Base-by-base conservation (phyloP, 2,113 vertebrate species). In the Passer domesticus region DNA sequence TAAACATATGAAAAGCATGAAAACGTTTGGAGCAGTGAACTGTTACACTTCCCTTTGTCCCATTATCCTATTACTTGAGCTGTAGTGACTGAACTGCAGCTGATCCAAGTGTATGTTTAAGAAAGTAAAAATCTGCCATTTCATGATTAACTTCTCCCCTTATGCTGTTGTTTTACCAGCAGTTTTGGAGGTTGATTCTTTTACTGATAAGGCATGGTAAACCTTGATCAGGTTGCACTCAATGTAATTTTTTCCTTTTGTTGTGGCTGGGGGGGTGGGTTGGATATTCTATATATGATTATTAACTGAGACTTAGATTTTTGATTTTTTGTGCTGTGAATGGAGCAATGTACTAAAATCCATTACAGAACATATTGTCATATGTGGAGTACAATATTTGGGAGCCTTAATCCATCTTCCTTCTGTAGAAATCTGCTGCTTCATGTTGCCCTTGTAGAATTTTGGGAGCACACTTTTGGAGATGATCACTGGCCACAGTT, bases 201-300 rank as follows among this genome's bases (percentile, higher is more conserved):
- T 15, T 19, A 10, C 30, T 55, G 7, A 16, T 83, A 37, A 52
- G 11, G 41, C 7, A 30, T 28, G 33, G 28, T 39, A 47, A 60
- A 83, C 12, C 27, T 64, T 39, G 19, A 33, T 49, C 5, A 3
- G 6, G 39, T 53, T 49, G 19, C 10, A 6, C 4, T 11, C 68
- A 11, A n/a, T 43, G 7, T 37, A 11, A 2, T 14, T 46, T 63
- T 67, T 62, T 44, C 19, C 4, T 4, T 33, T 63, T 78, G 21
- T 43, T 53, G 23, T 23, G 7, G 6, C 16, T 41, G 25, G 1
- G 11, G 28, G 3, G 6, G 15, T 2, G 18, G 10, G 12, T 18
- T 7, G n/a, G 2, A 2, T 16, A 4, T 52, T 15, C 24, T 5
- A 0, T 12, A 25, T 15, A 4, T 25, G 30, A 41, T 53, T 23